phyloP scores from a whole-genome alignment of 2,888 invertebrate genomes.

The Aelia acuminata region DNA sequence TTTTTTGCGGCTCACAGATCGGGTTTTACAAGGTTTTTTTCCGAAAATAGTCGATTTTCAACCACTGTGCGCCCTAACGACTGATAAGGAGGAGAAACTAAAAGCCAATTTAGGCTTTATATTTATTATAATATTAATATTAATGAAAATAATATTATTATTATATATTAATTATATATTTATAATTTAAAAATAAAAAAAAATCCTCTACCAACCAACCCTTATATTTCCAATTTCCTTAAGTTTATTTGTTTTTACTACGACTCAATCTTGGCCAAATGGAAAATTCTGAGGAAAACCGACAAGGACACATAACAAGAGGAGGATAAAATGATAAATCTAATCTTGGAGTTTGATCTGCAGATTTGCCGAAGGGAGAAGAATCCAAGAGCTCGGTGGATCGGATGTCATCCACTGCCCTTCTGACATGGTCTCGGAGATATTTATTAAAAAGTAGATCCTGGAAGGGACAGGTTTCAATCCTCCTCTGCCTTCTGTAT shows the following conservation, averaged over 20 bases:
- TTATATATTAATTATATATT: no score
- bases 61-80: no score
- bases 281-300: not conserved
- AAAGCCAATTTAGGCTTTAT: no score
- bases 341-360: not conserved
- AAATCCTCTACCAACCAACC: not conserved
- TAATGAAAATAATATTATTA: no score
- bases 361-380: not conserved
- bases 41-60: no score
- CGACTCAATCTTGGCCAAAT: not conserved
- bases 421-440: conserved; percentile 9
- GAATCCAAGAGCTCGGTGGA: not conserved
- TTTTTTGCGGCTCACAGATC: no score
- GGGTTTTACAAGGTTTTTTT: no score
- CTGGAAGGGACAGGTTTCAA: conserved; percentile 26
- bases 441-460: conserved; percentile 19
- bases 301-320: not conserved
- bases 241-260: not conserved
- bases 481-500: conserved; percentile 21
- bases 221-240: not conserved
- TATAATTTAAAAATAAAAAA: no score
- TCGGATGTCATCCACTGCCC: not conserved
- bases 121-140: no score
- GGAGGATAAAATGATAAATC: not conserved
- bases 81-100: no score